A percentile compares a stretch with the other conserved stretches of the same genome.
These are phyloP conservation scores for Betta splendens DNA, from an alignment of 2,797 vertebrate species.

Conservation along the genomic window DNA sequence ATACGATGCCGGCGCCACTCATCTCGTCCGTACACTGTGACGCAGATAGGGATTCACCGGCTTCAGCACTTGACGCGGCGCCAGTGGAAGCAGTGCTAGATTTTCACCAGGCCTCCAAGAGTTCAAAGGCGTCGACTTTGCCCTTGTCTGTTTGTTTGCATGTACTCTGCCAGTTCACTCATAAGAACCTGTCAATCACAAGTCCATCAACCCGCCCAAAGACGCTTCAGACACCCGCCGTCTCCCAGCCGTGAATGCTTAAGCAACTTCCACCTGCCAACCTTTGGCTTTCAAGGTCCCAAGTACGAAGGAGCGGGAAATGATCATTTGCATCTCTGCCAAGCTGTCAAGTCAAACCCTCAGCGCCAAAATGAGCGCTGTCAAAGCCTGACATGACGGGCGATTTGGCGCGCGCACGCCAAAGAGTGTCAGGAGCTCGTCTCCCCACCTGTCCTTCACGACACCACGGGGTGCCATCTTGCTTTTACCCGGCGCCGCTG, in stretches of 20 bases:
- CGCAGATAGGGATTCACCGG: not conserved
- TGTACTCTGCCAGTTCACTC: constrained; percentile 44
- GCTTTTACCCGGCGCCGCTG: constrained; percentile 65
- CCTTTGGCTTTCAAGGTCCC: constrained; percentile 74
- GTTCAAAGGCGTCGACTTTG: constrained; percentile 44
- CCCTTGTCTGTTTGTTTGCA: constrained; percentile 47
- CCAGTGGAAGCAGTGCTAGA: constrained; percentile 28
- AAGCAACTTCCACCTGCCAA: constrained; percentile 63
- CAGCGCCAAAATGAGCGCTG: constrained; percentile 76
- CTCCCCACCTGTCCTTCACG: constrained; percentile 72
- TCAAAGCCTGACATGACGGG: constrained; percentile 68
- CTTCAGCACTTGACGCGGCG: constrained; percentile 15
- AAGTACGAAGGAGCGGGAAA: constrained; percentile 69
- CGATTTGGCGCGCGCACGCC: constrained; percentile 65
- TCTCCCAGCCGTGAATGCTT: constrained; percentile 29
- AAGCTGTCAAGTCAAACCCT: constrained; percentile 76
- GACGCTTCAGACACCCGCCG: constrained; percentile 21
- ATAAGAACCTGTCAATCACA: constrained; percentile 47
- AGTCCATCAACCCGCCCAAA: constrained; percentile 20
- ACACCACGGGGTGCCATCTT: constrained; percentile 71
- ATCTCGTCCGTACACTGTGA: not conserved
- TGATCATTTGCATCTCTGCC: constrained; percentile 84
- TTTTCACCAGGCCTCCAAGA: constrained; percentile 27
- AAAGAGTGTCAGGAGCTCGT: constrained; percentile 76
- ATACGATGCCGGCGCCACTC: not conserved